These are phyloP conservation scores for Epinephelus cyanopodus DNA, from an alignment of 2,113 vertebrate species.

Conservation along the genomic window DNA sequence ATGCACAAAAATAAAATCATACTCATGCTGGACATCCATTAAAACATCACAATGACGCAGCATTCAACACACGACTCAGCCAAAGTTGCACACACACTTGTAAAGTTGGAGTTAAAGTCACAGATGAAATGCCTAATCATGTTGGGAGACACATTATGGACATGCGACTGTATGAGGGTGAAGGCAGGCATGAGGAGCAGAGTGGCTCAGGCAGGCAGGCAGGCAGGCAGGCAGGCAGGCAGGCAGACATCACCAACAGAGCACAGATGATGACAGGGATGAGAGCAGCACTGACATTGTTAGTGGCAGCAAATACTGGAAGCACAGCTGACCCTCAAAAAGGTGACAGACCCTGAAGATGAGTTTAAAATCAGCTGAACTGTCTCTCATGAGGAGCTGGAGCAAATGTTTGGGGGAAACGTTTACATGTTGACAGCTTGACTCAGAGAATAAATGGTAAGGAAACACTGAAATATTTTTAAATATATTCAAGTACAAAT, in stretches of 20 bases:
- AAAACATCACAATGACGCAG: not conserved
- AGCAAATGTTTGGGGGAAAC: not conserved
- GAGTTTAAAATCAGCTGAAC: not conserved
- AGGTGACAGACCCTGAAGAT: not conserved
- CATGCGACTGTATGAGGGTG: slow-evolving; percentile 65
- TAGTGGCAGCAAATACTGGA: slow-evolving; percentile 59
- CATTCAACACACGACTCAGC: slow-evolving; percentile 18
- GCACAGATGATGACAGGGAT: slow-evolving; percentile 52
- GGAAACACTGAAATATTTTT: too few species aligned
- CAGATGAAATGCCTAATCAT: not conserved
- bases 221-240: slow-evolving; percentile 87
- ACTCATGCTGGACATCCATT: slow-evolving; percentile 44
- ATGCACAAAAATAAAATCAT: slow-evolving; percentile 27
- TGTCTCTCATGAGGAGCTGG: not conserved
- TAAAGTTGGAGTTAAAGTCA: not conserved
- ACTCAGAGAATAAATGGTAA: not conserved
- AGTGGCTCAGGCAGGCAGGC: slow-evolving; percentile 88
- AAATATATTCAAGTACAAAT: too few species aligned
- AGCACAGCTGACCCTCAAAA: slow-evolving; percentile 28
- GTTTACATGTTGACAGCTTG: too few species aligned
- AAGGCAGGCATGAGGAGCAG: slow-evolving; percentile 84
- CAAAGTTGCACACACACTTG: not conserved
- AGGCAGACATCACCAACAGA: slow-evolving; percentile 72
- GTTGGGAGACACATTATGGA: slow-evolving; percentile 79
- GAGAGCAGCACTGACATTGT: slow-evolving; percentile 50